Base-by-base conservation (phyloP, 2,113 vertebrate species). In the Agapornis roseicollis region DNA sequence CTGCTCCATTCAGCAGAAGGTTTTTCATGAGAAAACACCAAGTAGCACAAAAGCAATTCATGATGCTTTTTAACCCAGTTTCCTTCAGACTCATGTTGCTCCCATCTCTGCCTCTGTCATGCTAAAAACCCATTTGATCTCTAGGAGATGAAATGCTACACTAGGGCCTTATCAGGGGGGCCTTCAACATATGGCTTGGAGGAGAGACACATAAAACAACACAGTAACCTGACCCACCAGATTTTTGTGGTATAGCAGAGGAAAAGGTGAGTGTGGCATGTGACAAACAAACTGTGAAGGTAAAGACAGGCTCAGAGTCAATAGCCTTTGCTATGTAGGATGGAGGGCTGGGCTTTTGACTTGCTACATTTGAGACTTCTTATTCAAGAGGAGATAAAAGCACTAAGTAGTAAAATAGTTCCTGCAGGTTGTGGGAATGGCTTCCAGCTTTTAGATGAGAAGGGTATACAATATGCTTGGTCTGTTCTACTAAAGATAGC, bases 131-230 rank as follows among this genome's bases (percentile, higher is more conserved):
- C 52, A 1, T 42, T 89, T 46, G 78, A 56, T 89, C 24, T 72
- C 60, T n/a, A 70, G 76, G 60, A 80, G 68, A 42, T 92, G 89
- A 96, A 97, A 97, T 35, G 29, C 41, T 83, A 81, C 39, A 17
- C 85, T 10, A n/a, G 85, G 85, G 85, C 83, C 87, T 93, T 80
- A 2, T 37, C 25, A 23, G 39, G 83, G 90, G n/a, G 55, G 14
- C 11, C 84, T 90, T 90, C 73, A 93, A 73, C 72, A 70, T 16
- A 81, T 39, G 74, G 89, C 58, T 56, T 5, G 28, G 76, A 68
- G 72, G 39, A 81, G 69, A 80, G 60, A 42, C 56, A n/a, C 65
- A 11, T 37, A 56, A 81, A 81, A n/a, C 17, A 69, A 69, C 0
- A 0, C 13, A 5, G 93, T 50, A 84, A 88, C 81, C 71, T 58